Evolutionary conservation across 1,140 invertebrate genomes (phyloP).

Genomic region (Cydia amplana): DNA sequence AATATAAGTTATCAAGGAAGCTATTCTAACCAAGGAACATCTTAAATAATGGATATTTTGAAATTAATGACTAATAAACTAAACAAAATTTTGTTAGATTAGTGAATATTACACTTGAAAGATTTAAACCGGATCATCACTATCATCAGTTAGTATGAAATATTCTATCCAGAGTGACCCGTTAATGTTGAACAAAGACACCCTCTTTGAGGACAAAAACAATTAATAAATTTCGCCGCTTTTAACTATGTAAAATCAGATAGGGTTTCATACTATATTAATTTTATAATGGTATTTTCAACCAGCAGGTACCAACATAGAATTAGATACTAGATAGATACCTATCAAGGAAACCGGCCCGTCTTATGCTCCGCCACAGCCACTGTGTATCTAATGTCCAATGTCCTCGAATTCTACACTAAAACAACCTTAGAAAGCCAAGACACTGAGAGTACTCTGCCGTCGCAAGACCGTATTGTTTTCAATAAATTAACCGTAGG

Average conservation of each 20-base stretch:
- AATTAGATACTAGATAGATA: not conserved
- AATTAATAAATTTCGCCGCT: too few relatives aligned
- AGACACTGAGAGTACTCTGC: slow-evolving; percentile 35
- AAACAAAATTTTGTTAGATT: too few relatives aligned
- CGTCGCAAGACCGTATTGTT: slow-evolving; percentile 61
- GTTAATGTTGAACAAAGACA: too few relatives aligned
- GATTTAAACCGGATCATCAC: too few relatives aligned
- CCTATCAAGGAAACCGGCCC: not conserved
- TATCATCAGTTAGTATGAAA: too few relatives aligned
- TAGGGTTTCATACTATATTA: too few relatives aligned
- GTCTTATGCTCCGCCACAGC: not conserved
- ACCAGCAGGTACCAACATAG: not conserved
- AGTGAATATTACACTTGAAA: too few relatives aligned
- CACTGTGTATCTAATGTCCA: slow-evolving; percentile 8
- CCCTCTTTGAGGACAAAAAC: too few relatives aligned
- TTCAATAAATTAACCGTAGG: slow-evolving; percentile 75
- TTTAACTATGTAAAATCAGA: too few relatives aligned
- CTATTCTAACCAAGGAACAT: not conserved
- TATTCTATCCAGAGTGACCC: too few relatives aligned
- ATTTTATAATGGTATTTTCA: too few relatives aligned
- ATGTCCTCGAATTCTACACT: slow-evolving; percentile 8
- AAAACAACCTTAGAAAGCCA: slow-evolving; percentile 36
- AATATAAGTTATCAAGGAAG: not conserved
- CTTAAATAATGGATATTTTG: not conserved
- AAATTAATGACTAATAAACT: not conserved